Evolutionary conservation across 2,113 vertebrate species (phyloP).

Genomic region (Ammodytes dubius): DNA sequence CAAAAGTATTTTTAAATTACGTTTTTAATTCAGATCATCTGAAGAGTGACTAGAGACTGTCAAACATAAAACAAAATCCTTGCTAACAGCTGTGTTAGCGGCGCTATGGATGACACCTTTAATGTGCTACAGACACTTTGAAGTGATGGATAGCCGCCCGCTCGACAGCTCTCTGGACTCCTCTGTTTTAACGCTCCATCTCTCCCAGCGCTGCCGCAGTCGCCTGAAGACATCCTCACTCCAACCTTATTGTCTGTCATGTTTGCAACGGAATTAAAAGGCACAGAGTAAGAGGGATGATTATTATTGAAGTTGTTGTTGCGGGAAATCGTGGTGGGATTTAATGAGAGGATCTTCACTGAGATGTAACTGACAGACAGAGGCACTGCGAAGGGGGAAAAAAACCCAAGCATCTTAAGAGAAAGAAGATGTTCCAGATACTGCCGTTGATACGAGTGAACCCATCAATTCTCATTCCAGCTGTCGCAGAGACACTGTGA

Average conservation of each 20-base stretch:
- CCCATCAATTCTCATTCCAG: constrained; percentile 52
- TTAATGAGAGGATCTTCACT: constrained; percentile 68
- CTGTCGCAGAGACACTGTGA: constrained; percentile 31
- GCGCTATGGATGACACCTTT: constrained; percentile 61
- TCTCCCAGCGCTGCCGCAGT: constrained; percentile 45
- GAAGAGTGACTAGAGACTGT: constrained; percentile 6
- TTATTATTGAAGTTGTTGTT: constrained; percentile 75
- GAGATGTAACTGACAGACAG: constrained; percentile 62
- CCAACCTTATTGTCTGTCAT: constrained; percentile 70
- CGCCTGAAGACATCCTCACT: constrained; percentile 66
- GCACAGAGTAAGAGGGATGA: constrained; percentile 53
- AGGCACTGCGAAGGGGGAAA: constrained; percentile 20
- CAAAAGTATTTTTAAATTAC: constrained; percentile 19
- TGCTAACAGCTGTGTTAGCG: constrained; percentile 56
- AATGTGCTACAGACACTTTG: constrained; percentile 67
- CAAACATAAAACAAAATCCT: constrained; percentile 37
- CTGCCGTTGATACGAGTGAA: constrained; percentile 40
- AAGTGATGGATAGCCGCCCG: constrained; percentile 71
- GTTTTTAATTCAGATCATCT: constrained; percentile 54
- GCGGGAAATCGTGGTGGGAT: constrained; percentile 64
- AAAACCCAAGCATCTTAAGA: constrained; percentile 7
- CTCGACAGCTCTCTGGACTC: constrained; percentile 73
- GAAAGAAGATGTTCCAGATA: constrained; percentile 35
- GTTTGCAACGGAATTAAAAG: constrained; percentile 62
- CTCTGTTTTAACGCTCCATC: constrained; percentile 67